Base-by-base conservation (phyloP, 2,113 vertebrate species). In the Trachemys scripta region DNA sequence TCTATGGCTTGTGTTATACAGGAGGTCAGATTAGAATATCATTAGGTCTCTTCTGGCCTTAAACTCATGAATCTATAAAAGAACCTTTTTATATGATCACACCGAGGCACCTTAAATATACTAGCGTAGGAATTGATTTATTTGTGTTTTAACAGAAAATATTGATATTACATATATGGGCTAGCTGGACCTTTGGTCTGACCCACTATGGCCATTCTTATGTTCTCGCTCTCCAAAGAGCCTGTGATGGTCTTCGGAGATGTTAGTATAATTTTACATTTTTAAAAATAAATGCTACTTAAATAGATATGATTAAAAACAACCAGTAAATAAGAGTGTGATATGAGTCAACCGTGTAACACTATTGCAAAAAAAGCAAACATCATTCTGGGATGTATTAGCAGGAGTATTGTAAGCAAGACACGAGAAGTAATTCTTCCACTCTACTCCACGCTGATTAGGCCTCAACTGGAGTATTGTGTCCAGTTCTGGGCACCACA, bases 21-120 rank as follows among this genome's bases (percentile, higher is more conserved):
- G 75, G 50, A 92, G 49, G 53, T 62, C 27, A 65, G 82, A 6
- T 56, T 69, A 42, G 8, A 45, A 69, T 69, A 82, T 94, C 84
- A 82, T 82, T 47, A 78, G 72, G 8, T 42, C 80, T 13, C 82
- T 35, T 51, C n/a, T 62, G 82, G 42, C 92, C 78, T 79, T 82
- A 53, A 92, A 27, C 22, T 24, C 7, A 92, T 38, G 80, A 62
- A 86, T 91, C 80, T 90, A 38, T 92, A 93, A 92, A 94, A 89
- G 38, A 82, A 2, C 42, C 31, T 89, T 92, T 45, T 93, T 91
- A 35, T 4, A 27, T 16, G n/a, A 78, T 69, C 72, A 27, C 19
- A 47, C 53, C 84, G 92, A 90, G 87, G n/a, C 89, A 24, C 29
- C 31, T 31, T 65, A 65, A 47, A 38, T 84, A 86, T 75, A n/a